Percentiles rank a stretch among this genome's conserved stretches.
Conservation (phyloP, 2,888 invertebrate species). For the Clunio marinus region DNA sequence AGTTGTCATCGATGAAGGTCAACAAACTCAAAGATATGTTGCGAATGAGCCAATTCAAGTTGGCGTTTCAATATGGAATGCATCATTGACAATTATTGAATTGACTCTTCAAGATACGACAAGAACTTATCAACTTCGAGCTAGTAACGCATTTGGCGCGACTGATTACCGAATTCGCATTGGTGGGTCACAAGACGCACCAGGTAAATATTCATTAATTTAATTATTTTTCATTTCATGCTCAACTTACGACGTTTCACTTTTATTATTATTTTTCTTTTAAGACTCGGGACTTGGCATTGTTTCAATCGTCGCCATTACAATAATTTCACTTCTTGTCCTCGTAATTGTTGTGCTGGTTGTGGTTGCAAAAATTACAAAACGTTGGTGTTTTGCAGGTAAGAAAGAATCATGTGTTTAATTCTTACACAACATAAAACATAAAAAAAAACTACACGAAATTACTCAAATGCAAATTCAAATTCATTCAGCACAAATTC, state of each 20-base stretch:
- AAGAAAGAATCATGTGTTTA: slow-evolving; percentile 40
- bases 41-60: slow-evolving; percentile 46
- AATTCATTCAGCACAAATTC: not conserved
- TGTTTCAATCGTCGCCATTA: slow-evolving; percentile 73
- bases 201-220: slow-evolving; percentile 48
- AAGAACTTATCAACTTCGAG: slow-evolving; percentile 62
- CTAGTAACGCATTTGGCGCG: slow-evolving; percentile 64
- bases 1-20: slow-evolving; percentile 54
- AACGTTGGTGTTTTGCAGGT: slow-evolving; percentile 86
- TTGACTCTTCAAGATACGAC: slow-evolving; percentile 73
- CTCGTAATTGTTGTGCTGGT: slow-evolving; percentile 62
- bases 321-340: slow-evolving; percentile 44
- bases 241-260: not conserved
- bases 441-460: not conserved
- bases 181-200: slow-evolving; percentile 63
- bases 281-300: slow-evolving; percentile 67
- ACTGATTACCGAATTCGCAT: slow-evolving; percentile 63
- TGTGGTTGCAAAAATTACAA: slow-evolving; percentile 69
- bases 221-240: slow-evolving; percentile 32
- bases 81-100: slow-evolving; percentile 61
- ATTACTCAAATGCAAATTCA: not conserved
- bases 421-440: not conserved
- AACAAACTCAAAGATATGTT: slow-evolving; percentile 47
- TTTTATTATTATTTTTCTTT: not conserved
- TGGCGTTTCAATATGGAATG: slow-evolving; percentile 66